Percentiles rank a stretch among this genome's conserved stretches.
Conservation (phyloP, 2,888 invertebrate genomes). For the Sturmia bella region DNA sequence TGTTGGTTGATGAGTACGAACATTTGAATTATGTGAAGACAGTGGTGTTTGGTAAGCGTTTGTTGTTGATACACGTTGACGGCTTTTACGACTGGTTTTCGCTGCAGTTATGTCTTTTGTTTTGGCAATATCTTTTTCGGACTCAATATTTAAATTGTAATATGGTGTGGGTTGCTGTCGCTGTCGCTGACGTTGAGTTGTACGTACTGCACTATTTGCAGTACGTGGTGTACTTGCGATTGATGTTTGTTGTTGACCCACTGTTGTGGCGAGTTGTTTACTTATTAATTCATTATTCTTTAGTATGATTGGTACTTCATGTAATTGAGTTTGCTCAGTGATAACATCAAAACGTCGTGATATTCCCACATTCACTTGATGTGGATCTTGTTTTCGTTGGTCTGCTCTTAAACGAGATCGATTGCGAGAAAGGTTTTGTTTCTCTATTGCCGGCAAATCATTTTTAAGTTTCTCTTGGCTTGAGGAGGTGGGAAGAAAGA, state of each 20-base stretch:
- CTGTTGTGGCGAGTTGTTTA: conserved; percentile 39
- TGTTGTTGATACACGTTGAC: conserved; percentile 34
- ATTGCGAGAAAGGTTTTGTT: conserved; percentile 3
- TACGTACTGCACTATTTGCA: conserved; percentile 21
- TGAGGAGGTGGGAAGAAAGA: conserved; percentile 20
- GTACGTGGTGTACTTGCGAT: conserved; percentile 63
- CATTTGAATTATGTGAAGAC: conserved; percentile 45
- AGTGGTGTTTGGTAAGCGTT: conserved; percentile 22
- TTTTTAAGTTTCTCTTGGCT: conserved; percentile 6
- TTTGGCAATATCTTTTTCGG: conserved; percentile 46
- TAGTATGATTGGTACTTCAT: conserved; percentile 64
- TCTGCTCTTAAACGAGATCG: conserved; percentile 24
- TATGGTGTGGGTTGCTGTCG: conserved; percentile 38
- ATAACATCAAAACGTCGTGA: conserved; percentile 6
- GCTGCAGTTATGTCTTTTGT: conserved; percentile 3
- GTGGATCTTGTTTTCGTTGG: conserved; percentile 21
- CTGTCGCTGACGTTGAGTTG: conserved; percentile 47
- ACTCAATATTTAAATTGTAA: conserved; percentile 20
- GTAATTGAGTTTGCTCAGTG: conserved; percentile 51
- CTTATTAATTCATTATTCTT: conserved; percentile 56
- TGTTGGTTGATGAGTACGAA: conserved; percentile 37
- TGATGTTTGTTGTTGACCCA: conserved; percentile 42
- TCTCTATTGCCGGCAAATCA: not conserved
- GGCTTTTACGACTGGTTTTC: conserved; percentile 19
- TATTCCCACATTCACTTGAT: conserved; percentile 10